A percentile compares a stretch with the other conserved stretches of the same genome.
Evolutionary conservation across 2,797 vertebrate genomes (phyloP).

Genomic region (Trichosurus vulpecula): DNA sequence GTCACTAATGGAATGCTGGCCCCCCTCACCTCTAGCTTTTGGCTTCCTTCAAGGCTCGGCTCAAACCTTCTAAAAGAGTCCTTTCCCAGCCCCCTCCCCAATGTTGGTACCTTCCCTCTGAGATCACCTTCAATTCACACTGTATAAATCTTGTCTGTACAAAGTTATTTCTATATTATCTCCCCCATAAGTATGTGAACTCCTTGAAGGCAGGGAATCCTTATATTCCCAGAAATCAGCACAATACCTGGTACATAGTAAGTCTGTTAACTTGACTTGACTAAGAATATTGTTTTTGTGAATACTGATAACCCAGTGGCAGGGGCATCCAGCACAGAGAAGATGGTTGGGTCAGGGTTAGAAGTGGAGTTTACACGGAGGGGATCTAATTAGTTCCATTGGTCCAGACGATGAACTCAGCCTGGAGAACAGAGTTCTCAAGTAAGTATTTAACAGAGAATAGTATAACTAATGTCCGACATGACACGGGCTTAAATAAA

Average conservation of each 20-base stretch:
- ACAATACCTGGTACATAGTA: background rate
- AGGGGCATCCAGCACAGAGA: background rate
- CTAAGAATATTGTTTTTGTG: background rate
- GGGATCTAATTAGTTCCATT: background rate
- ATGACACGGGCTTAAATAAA: slow-evolving; percentile 18
- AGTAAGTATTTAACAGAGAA: background rate
- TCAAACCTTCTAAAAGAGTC: background rate
- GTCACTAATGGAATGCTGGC: background rate
- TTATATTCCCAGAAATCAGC: background rate
- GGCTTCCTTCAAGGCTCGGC: background rate
- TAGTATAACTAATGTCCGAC: background rate
- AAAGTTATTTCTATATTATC: background rate
- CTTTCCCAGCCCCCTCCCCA: background rate
- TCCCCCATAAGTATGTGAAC: background rate
- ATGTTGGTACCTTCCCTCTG: background rate
- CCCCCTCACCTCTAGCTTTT: background rate
- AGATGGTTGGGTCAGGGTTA: background rate
- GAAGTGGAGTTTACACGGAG: background rate
- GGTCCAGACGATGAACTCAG: background rate
- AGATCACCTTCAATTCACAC: background rate
- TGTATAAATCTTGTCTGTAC: background rate
- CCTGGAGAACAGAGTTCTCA: background rate
- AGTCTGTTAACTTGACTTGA: background rate
- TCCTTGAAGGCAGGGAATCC: background rate
- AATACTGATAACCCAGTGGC: background rate